These are phyloP conservation scores for Erythrocebus patas DNA, from an alignment of 2,113 vertebrate genomes.

Conservation along the genomic window DNA sequence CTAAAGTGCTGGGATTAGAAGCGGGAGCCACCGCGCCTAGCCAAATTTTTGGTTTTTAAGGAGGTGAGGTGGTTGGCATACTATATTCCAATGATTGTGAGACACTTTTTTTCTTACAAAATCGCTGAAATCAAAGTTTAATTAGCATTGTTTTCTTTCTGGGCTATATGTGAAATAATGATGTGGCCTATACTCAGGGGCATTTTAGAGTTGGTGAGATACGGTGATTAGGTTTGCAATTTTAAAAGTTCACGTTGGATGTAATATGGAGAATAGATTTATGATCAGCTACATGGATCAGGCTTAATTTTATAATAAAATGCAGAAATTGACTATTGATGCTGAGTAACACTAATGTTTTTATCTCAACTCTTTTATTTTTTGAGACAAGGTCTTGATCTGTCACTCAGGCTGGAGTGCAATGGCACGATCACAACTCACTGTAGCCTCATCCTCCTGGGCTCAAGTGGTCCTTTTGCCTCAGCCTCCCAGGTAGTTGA, in stretches of 20 bases:
- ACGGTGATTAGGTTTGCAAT: not conserved
- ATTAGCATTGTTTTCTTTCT: not conserved
- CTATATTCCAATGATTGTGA: not conserved
- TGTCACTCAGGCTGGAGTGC: too few relatives aligned
- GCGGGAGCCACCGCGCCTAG: too few relatives aligned
- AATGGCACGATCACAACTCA: too few relatives aligned
- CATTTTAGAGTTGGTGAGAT: constrained; percentile 23
- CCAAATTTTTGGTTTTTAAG: not conserved
- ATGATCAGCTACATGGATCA: not conserved
- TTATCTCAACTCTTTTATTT: not conserved
- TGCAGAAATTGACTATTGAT: not conserved
- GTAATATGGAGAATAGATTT: not conserved
- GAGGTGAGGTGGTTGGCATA: not conserved
- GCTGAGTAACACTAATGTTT: not conserved
- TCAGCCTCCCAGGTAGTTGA: too few relatives aligned
- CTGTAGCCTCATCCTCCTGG: too few relatives aligned
- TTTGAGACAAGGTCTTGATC: too few relatives aligned
- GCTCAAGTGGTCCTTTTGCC: too few relatives aligned
- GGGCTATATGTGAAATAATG: not conserved
- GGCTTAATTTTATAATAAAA: not conserved
- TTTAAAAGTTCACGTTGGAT: not conserved
- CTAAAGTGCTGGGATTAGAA: too few relatives aligned
- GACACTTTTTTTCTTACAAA: not conserved
- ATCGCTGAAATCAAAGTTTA: not conserved
- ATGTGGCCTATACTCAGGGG: not conserved